phyloP scores from a whole-genome alignment of 2,113 vertebrate genomes.

The Vulpes lagopus region DNA sequence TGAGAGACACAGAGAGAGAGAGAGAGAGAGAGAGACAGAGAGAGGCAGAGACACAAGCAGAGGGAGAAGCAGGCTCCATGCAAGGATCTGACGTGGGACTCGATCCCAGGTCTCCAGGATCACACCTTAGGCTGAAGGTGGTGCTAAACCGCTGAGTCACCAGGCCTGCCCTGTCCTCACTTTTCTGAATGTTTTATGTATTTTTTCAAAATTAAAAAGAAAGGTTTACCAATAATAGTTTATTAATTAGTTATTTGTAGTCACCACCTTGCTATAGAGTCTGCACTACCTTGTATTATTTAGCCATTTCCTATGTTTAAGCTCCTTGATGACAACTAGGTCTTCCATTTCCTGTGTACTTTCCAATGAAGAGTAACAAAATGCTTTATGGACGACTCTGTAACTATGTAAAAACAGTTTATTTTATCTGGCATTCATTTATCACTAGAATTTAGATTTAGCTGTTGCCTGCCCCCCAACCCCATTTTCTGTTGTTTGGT shows the following conservation, averaged over 20 bases:
- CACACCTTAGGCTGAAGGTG: too few species aligned
- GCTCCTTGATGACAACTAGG: background rate
- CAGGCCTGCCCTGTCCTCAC: background rate
- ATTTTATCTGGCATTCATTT: background rate
- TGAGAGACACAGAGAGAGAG: too few species aligned
- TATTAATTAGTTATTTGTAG: background rate
- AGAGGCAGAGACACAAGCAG: too few species aligned
- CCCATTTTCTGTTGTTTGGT: background rate
- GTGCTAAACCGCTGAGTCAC: too few species aligned
- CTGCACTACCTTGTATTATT: background rate
- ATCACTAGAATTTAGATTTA: background rate
- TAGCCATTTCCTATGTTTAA: background rate
- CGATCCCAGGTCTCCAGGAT: too few species aligned
- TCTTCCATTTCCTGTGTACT: background rate
- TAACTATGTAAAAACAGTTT: background rate
- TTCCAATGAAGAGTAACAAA: background rate
- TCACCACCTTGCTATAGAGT: background rate
- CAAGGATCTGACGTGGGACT: too few species aligned
- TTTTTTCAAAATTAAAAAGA: background rate
- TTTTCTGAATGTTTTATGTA: background rate
- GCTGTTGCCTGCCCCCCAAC: background rate
- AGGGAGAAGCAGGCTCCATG: too few species aligned
- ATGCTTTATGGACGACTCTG: background rate
- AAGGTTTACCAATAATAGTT: background rate
- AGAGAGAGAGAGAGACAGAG: too few species aligned